Percentiles rank a stretch among this genome's conserved stretches.
Evolutionary conservation across 2,888 invertebrate genomes (phyloP).

Genomic region (Meteorus cinctellus): DNA sequence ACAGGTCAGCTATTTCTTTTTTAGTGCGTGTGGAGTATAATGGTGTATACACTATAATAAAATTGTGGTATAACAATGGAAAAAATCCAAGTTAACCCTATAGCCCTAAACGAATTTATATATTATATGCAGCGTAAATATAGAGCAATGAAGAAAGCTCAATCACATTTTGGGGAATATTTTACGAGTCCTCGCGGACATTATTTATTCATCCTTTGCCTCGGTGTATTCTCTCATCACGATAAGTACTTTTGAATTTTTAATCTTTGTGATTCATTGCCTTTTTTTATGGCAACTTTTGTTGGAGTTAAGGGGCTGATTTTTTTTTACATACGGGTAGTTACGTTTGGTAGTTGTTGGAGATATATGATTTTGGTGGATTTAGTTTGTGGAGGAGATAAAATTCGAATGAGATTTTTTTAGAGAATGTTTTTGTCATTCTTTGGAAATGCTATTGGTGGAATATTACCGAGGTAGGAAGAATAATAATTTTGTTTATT

Average conservation of each 20-base stretch:
- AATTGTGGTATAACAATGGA: not conserved
- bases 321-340: no score
- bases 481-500: no score
- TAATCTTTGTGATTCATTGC: conserved; percentile 18
- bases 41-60: conserved; percentile 8
- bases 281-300: conserved; percentile 27
- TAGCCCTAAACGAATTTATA: not conserved
- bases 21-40: conserved; percentile 35
- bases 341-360: no score
- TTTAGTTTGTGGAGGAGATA: no score
- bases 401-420: no score
- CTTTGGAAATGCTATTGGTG: no score
- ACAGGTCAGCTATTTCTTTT: conserved; percentile 26
- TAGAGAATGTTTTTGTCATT: no score
- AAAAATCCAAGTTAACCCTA: not conserved
- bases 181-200: conserved; percentile 63
- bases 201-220: conserved; percentile 65
- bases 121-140: conserved; percentile 46
- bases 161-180: conserved; percentile 65
- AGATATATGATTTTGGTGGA: no score
- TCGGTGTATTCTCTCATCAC: conserved; percentile 9
- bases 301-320: not conserved
- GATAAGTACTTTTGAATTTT: conserved; percentile 9
- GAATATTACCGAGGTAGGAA: no score
- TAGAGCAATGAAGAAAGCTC: conserved; percentile 62